Evolutionary conservation across 2,888 invertebrate genomes (phyloP), one percentile per base, ranked within the genome.

Genomic region (Gymnocheta viridis): DNA sequence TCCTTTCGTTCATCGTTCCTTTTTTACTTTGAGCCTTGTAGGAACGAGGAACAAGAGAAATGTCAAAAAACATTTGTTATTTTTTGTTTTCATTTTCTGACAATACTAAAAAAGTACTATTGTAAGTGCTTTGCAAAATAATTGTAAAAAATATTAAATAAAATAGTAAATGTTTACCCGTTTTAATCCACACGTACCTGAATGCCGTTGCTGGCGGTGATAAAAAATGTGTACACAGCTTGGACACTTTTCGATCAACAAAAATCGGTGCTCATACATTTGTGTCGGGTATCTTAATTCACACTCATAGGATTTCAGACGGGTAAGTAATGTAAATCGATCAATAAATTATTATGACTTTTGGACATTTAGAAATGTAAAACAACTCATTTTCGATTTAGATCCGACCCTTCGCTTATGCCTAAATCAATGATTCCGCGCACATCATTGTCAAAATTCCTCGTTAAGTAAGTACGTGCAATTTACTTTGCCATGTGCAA

Each of bases 401-500:
- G 90, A 4, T 93, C 93, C 44, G 92, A 94, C 86, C 90, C 89
- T 56, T 86, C 87, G 7, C 86, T 91, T 4, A 93, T 94, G 86
- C 95, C 95, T 35, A 94, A 98, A 86, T 96, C 98, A 89, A 95
- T 88, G 41, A 93, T 94, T 82, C 95, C 95, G 51, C 94, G 98
- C 86, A 96, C 98, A 91, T 96, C 97, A 27, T 94, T 98, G 29
- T 96, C 97, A 74, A 95, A 95, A 87, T 95, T 99, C 89, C 93
- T 99, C 54, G 93, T 98, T 86, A 98, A 99, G 93, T 94, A 98
- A 91, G 93, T 98, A 72, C 96, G 98, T 90, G 96, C 96, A 74
- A 94, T 96, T 86, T 98, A 98, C 91, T 98, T 96, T 93, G 96
- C 98, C 10, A 96, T 98, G 95, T 97, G 97, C 90, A 98, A 98